Percentiles rank a stretch among this genome's conserved stretches.
Evolutionary conservation across 2,888 invertebrate genomes (phyloP).

Genomic region (Zaprionus obscuricornis): DNA sequence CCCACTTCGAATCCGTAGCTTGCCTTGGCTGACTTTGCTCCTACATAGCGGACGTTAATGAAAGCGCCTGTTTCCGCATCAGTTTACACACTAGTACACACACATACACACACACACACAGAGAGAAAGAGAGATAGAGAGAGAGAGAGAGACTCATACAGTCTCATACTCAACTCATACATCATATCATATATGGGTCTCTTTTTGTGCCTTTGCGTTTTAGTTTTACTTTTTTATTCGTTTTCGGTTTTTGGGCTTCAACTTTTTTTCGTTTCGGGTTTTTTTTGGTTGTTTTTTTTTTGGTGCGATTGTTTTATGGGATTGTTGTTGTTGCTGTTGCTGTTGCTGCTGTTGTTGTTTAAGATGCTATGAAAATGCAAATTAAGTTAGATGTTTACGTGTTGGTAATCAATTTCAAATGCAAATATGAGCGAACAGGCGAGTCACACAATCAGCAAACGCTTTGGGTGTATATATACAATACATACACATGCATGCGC

Average conservation of each 20-base stretch:
- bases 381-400: constrained; percentile 58
- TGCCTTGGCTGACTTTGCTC: neutral
- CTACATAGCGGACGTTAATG: constrained; percentile 44
- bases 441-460: neutral
- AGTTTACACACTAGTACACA: constrained; percentile 7
- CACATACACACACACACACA: neutral
- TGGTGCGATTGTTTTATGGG: constrained; percentile 5
- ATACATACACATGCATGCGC: no score
- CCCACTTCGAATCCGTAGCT: no score
- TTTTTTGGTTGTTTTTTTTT: constrained; percentile 17
- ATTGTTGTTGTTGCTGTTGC: constrained; percentile 15
- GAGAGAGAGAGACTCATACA: no score
- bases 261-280: constrained; percentile 2
- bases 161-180: no score
- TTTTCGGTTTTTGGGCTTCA: neutral
- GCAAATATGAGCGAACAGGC: constrained; percentile 7
- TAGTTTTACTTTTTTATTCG: neutral
- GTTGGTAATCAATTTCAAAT: constrained; percentile 47
- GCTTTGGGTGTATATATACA: no score
- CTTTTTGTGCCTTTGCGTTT: constrained; percentile 12
- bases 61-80: constrained; percentile 57
- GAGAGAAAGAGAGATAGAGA: no score
- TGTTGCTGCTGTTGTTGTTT: constrained; percentile 14
- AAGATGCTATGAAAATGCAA: constrained; percentile 59
- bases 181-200: no score